These are phyloP conservation scores for Rhopalosiphum nymphaeae DNA, from an alignment of 2,888 invertebrate genomes.

Conservation along the genomic window DNA sequence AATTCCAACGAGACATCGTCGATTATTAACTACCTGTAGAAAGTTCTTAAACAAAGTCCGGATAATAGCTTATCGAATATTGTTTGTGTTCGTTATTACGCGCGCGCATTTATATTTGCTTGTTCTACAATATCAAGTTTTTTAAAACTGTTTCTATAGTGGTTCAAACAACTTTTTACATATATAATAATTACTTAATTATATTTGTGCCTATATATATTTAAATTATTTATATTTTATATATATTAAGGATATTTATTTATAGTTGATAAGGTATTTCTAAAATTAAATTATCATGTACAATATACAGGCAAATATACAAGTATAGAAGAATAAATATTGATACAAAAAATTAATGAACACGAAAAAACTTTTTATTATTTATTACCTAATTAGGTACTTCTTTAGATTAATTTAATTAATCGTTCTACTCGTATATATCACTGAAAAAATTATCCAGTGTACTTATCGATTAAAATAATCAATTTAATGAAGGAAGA, in stretches of 20 bases:
- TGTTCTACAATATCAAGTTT: background rate
- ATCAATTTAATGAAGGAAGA: background rate
- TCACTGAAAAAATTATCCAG: background rate
- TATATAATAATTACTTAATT: background rate
- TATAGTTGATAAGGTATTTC: background rate
- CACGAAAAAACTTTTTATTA: background rate
- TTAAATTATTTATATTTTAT: background rate
- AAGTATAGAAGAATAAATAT: background rate
- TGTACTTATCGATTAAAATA: background rate
- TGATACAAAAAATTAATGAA: background rate
- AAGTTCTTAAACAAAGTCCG: background rate
- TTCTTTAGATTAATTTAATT: background rate
- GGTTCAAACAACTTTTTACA: background rate
- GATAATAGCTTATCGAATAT: conserved; percentile 1
- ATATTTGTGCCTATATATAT: background rate
- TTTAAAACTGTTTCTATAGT: background rate
- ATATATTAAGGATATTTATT: background rate
- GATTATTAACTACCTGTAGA: background rate
- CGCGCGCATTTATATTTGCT: background rate
- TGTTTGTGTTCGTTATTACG: background rate
- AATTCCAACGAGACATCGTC: conserved; percentile 33
- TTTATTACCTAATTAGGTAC: background rate
- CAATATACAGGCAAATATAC: too few relatives aligned
- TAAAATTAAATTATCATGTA: background rate
- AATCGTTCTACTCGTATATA: background rate